A percentile compares a stretch with the other conserved stretches of the same genome.
phyloP scores from a whole-genome alignment of 2,113 vertebrate species.

The Catharus minimus region DNA sequence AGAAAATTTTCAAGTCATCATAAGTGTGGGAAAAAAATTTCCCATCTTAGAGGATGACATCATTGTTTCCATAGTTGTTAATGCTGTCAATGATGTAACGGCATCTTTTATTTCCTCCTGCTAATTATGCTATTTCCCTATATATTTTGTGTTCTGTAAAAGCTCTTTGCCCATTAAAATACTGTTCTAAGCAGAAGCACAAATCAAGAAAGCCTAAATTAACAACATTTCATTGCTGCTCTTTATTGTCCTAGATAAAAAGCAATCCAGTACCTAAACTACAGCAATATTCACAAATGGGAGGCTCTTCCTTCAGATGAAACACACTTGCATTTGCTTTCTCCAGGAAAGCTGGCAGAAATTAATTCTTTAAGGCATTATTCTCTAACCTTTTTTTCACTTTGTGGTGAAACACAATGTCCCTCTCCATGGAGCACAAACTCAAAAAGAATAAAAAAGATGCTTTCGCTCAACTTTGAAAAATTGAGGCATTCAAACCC shows the following conservation, averaged over 20 bases:
- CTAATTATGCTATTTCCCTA: slow-evolving; percentile 25
- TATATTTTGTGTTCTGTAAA: slow-evolving; percentile 36
- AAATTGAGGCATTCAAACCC: background rate
- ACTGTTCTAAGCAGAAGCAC: slow-evolving; percentile 26
- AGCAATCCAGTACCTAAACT: background rate
- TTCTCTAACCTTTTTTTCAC: background rate
- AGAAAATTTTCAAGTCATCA: background rate
- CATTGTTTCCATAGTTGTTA: slow-evolving; percentile 41
- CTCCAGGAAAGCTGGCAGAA: background rate
- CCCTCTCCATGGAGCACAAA: background rate
- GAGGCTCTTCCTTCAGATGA: background rate
- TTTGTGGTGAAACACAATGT: background rate
- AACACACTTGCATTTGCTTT: background rate
- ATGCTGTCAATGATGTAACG: background rate
- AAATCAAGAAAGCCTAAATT: background rate
- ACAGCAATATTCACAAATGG: background rate
- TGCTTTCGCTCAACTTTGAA: background rate
- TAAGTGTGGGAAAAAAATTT: background rate
- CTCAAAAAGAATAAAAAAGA: background rate
- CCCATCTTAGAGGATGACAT: background rate
- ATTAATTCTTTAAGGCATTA: background rate
- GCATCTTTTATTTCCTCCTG: slow-evolving; percentile 40
- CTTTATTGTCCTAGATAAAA: background rate
- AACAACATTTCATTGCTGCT: background rate
- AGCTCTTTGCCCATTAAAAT: slow-evolving; percentile 6